A percentile compares a stretch with the other conserved stretches of the same genome.
Conservation (phyloP, 2,113 vertebrate genomes). For the Aphyosemion australe region DNA sequence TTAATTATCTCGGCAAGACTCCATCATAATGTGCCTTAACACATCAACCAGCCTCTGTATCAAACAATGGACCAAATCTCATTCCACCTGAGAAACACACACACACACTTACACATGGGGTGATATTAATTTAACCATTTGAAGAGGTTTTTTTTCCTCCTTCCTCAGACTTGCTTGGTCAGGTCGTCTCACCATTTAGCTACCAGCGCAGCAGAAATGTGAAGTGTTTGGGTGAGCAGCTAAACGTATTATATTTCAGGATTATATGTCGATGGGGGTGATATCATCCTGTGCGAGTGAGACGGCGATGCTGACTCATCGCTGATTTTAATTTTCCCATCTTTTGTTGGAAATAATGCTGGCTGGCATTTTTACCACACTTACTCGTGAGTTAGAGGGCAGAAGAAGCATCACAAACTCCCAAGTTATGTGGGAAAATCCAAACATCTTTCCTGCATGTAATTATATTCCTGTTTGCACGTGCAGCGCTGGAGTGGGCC, state of each 20-base stretch:
- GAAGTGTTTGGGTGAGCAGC: constrained; percentile 70
- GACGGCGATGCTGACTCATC: constrained; percentile 60
- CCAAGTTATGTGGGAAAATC: constrained; percentile 13
- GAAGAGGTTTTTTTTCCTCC: constrained; percentile 52
- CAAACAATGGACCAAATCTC: constrained; percentile 57
- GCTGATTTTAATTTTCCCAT: constrained; percentile 63
- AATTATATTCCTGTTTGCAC: constrained; percentile 43
- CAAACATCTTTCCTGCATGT: not conserved
- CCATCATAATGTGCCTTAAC: constrained; percentile 68
- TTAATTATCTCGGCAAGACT: constrained; percentile 67
- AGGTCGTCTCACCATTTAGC: constrained; percentile 55
- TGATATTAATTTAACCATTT: constrained; percentile 55
- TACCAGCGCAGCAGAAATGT: constrained; percentile 63
- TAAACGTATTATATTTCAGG: constrained; percentile 65
- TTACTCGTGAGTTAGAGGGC: constrained; percentile 27
- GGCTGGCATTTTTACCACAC: constrained; percentile 46
- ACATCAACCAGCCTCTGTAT: constrained; percentile 51
- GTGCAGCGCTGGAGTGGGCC: constrained; percentile 92
- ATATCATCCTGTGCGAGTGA: constrained; percentile 56
- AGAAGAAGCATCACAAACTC: constrained; percentile 12
- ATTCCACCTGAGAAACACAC: constrained; percentile 39
- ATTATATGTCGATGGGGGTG: constrained; percentile 57
- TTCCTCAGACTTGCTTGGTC: constrained; percentile 61
- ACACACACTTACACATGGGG: constrained; percentile 11
- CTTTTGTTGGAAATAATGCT: constrained; percentile 61